Base-by-base conservation (phyloP, 2,888 invertebrate genomes). In the Hydroisotoma schaefferi region DNA sequence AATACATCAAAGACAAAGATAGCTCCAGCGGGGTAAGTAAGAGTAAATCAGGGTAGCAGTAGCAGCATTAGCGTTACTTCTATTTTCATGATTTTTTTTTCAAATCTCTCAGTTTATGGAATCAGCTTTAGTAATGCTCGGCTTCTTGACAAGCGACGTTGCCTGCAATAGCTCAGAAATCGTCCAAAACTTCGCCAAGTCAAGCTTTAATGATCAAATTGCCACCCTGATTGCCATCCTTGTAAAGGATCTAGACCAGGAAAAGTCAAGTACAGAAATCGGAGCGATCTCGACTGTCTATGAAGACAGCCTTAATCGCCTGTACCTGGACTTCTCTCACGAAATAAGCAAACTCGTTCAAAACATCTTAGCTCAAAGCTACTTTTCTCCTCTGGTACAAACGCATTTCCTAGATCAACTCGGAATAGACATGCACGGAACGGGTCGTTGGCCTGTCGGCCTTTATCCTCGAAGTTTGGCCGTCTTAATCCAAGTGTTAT, bases 201-300 rank as follows among this genome's bases (percentile, higher is more conserved):
- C 83, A 61, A 86, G 87, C 37, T 78, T 91, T 28, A 93, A 94
- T 73, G 89, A 92, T 49, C 94, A 94, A 77, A 90, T 93, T 82
- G 84, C 89, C 10, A 83, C 91, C 69, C 81, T 95, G 60, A 90
- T 94, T 0, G 88, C 90, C 6, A 86, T 95, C 47, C 87, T 95
- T 53, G 75, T 79, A 48, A 85, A 89, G 73, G 94, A 95, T 76
- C 81, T 95, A 55, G 95, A 95, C 78, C 82, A 88, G 54, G 94
- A 95, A 80, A 89, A 90, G 1, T 87, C 90, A 5, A 81, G 88
- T 56, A 87, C 89, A 4, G 92, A 91, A 74, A 85, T 85, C 71
- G 85, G 59, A 20, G 86, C 87, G 1, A 87, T 88, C 71, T 86
- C 87, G 0, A 80, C 84, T 0, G 86, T 88, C 75, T 89, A 88